Evolutionary conservation across 1,140 invertebrate genomes (phyloP), one percentile per base, ranked within the genome.

Genomic region (Drosophila neocordata): DNA sequence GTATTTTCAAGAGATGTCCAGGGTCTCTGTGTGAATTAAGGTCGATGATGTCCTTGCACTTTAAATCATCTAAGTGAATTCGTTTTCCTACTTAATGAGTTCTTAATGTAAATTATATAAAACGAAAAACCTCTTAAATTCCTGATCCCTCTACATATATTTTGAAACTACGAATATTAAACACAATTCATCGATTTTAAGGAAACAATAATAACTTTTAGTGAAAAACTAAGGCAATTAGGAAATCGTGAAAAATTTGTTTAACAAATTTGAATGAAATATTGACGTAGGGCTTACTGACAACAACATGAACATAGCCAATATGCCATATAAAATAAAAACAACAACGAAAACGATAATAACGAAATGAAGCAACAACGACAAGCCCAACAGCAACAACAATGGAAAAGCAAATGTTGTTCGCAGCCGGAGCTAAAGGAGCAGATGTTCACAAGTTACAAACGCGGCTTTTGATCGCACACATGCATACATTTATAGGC

Each of bases 361-460:
- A 88, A 87, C 83, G 79, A 87, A 87, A 79, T 75, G 74, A 75
- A 66, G 61, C 83, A 77, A 62, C 73, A 69, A 73, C 62, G 78
- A 67, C 63, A 61, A 48, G 7, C 41, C 41, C 41, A 48, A 51
- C 37, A 63, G 18, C 31, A 73, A 77, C 57, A 88, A 85, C 73
- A 88, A 81, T 79, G 79, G 66, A 77, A 87, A 87, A 77, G 83
- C 72, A 88, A 89, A 88, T 73, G 74, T 74, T 56, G 77, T 64
- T 77, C 56, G 65, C 73, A 78, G 68, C 63, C 71, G 71, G 59
- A 62, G 69, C 60, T 74, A 60, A 71, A 80, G 85, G 89, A 90
- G 89, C 89, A 90, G 89, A 90, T 90, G 89, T 90, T 90, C 89
- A 89, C 84, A 89, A 87, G 75, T 78, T 69, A 76, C 87, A 89